Evolutionary conservation across 2,888 invertebrate species (phyloP), one percentile per base, ranked within the genome.

Genomic region (Lasius platythorax): DNA sequence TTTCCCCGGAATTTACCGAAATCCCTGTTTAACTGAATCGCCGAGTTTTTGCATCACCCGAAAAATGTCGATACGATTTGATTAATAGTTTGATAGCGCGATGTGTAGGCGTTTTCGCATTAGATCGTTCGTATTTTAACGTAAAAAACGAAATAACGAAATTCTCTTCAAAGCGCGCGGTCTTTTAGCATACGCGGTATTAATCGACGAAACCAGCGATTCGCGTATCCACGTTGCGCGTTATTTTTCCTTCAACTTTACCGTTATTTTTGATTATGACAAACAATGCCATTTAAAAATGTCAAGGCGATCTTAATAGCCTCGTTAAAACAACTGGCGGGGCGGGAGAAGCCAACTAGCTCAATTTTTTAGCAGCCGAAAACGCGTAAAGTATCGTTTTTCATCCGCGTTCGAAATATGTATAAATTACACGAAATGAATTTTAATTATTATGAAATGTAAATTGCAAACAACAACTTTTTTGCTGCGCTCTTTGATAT

Each of bases 1-100:
- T 81, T 72, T 81, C 73, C 73, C 28, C 18, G 73, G 61, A 46
- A 72, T 81, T 79, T 81, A 72, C 79, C 79, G 79, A 81, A 72
- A 81, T 72, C 50, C 46, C 73, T 81, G 46, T 72, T 81, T 81
- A 81, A 81, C 79, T 50, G 73, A 66, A 66, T 73, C 61, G 33
- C n/a, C 50, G 73, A 72, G 61, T 81, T 68, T 53, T 53, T 72
- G 73, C 73, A 61, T 72, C 73, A 73, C 30, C 40, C 73, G 40
- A 46, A 61, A 79, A 72, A 68, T 78, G 68, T 43, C 61, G 61
- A 81, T 81, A 63, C 61, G 58, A 37, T 81, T 72, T 81, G 72
- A 81, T 81, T 81, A 61, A 81, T 81, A 50, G 73, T 23, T 28
- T 8, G 28, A 37, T 28, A 53, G n/a, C 23, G 73, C 8, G 23